Evolutionary conservation across 2,888 invertebrate genomes (phyloP).

Genomic region (Lepidochrysops patricia): DNA sequence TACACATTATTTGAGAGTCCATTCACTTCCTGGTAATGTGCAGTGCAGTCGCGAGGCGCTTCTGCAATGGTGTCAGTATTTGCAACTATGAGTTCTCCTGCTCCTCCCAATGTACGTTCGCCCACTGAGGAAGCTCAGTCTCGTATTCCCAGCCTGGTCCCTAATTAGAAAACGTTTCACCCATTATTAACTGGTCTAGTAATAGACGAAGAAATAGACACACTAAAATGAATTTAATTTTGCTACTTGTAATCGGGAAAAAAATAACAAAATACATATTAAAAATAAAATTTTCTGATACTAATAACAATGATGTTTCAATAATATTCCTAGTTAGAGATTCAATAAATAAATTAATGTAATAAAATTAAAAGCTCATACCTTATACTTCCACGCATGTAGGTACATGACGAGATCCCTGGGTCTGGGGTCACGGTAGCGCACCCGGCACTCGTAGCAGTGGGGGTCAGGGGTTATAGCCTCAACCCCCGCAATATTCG

Average conservation of each 20-base stretch:
- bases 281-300: no score
- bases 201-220: no score
- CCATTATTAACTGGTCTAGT: background rate
- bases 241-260: no score
- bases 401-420: constrained; percentile 96
- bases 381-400: constrained; percentile 95
- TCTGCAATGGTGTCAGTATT: constrained; percentile 41
- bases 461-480: constrained; percentile 86
- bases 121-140: constrained; percentile 95
- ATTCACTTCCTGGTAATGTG: constrained; percentile 19
- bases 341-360: no score
- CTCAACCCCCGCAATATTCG: constrained; percentile 20
- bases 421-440: constrained; percentile 92
- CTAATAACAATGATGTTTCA: no score
- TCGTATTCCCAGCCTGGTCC: constrained; percentile 96
- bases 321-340: no score
- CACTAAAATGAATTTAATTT: no score
- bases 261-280: no score
- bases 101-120: constrained; percentile 87
- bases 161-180: constrained; percentile 47
- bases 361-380: constrained; percentile 33
- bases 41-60: constrained; percentile 40
- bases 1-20: constrained; percentile 7
- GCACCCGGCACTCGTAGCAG: constrained; percentile 94
- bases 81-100: constrained; percentile 71